Conservation (phyloP, 2,888 invertebrate species). For the Galerucella calmariensis region DNA sequence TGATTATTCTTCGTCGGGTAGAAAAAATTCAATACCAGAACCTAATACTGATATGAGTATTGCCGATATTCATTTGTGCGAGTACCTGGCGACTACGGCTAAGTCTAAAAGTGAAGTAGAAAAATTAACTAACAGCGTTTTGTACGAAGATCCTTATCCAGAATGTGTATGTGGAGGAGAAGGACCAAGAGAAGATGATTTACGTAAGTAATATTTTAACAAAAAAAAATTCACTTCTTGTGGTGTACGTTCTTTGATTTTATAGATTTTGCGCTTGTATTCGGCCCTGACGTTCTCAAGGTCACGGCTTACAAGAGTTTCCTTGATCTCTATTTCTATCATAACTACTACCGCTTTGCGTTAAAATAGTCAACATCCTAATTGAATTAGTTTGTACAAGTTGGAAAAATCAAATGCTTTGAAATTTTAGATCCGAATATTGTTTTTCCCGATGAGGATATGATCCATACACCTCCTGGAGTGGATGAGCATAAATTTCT, state of each 20-base stretch:
- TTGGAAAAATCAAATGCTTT: background rate
- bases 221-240: background rate
- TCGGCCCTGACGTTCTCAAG: too few relatives aligned
- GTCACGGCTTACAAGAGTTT: too few relatives aligned
- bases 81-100: slow-evolving; percentile 35
- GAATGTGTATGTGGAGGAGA: slow-evolving; percentile 53
- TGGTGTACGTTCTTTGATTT: too few relatives aligned
- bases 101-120: slow-evolving; percentile 28
- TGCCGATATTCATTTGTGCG: slow-evolving; percentile 40
- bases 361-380: too few relatives aligned
- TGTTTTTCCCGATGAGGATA: slow-evolving; percentile 28
- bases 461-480: slow-evolving; percentile 28
- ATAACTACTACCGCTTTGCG: too few relatives aligned
- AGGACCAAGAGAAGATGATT: slow-evolving; percentile 8
- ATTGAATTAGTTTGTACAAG: too few relatives aligned
- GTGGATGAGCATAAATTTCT: slow-evolving; percentile 42
- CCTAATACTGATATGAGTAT: slow-evolving; percentile 37
- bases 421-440: slow-evolving; percentile 26
- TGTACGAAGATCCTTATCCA: slow-evolving; percentile 58
- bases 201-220: background rate
- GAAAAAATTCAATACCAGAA: slow-evolving; percentile 22
- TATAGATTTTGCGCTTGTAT: too few relatives aligned
- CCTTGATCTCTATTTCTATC: too few relatives aligned
- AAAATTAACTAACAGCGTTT: slow-evolving; percentile 50
- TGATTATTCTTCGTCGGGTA: slow-evolving; percentile 4